These are phyloP conservation scores for Lomographa bimaculata DNA, from an alignment of 2,888 invertebrate species.

Conservation along the genomic window DNA sequence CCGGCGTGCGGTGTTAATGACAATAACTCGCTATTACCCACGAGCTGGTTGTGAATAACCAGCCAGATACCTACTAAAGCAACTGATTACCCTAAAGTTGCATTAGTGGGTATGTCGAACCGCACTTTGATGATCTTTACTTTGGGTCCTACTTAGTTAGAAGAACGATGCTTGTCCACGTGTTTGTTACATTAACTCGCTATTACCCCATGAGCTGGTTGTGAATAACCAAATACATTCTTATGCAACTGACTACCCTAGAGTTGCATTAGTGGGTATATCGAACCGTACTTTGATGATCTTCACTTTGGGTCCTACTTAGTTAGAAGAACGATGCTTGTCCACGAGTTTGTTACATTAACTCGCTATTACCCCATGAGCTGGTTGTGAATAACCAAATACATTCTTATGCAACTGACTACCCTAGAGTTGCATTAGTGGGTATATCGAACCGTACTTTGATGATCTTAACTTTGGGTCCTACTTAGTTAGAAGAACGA, in stretches of 20 bases:
- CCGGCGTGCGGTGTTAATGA: slow-evolving; percentile 65
- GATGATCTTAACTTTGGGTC: too few relatives aligned
- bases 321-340: too few relatives aligned
- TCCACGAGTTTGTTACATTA: slow-evolving; percentile 75
- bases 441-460: too few relatives aligned
- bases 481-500: too few relatives aligned
- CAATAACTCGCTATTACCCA: slow-evolving; percentile 70
- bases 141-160: too few relatives aligned
- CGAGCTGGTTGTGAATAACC: slow-evolving; percentile 36
- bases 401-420: slow-evolving; percentile 25
- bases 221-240: slow-evolving; percentile 24
- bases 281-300: too few relatives aligned
- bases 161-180: too few relatives aligned
- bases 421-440: slow-evolving; percentile 17
- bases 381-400: slow-evolving; percentile 32
- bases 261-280: slow-evolving; percentile 19
- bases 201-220: slow-evolving; percentile 51
- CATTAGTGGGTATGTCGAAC: slow-evolving; percentile 18
- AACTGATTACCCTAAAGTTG: slow-evolving; percentile 23
- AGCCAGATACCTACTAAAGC: slow-evolving; percentile 22
- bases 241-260: slow-evolving; percentile 26
- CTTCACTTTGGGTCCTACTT: too few relatives aligned
- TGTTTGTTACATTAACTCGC: slow-evolving; percentile 75
- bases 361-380: slow-evolving; percentile 62
- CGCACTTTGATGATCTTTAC: too few relatives aligned